Evolutionary conservation across 1,140 invertebrate species (phyloP).

Genomic region (Trypoxylus dichotomus): DNA sequence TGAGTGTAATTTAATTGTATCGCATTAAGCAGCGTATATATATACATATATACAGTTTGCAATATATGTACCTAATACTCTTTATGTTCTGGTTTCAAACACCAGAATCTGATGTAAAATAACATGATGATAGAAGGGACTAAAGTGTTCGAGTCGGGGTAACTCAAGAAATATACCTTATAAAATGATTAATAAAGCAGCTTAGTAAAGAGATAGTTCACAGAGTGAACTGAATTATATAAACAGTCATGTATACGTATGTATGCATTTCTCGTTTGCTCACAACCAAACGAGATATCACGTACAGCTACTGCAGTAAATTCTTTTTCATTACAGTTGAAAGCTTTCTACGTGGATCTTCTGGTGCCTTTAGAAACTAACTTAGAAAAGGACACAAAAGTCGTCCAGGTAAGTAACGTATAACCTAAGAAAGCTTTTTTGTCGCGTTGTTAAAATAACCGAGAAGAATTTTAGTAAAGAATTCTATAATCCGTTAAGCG

Average conservation of each 20-base stretch:
- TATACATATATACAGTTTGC: too few species aligned
- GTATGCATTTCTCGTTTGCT: not conserved
- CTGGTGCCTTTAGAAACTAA: slow-evolving; percentile 89
- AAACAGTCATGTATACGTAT: not conserved
- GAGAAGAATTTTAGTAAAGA: not conserved
- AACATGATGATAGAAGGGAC: too few species aligned
- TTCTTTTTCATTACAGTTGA: slow-evolving; percentile 67
- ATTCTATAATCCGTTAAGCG: not conserved
- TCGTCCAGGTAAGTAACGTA: slow-evolving; percentile 73
- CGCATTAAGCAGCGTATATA: too few species aligned
- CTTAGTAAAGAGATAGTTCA: too few species aligned
- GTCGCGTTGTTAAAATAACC: not conserved
- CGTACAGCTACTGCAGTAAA: not conserved
- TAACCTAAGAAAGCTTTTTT: not conserved
- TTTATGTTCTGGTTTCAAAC: too few species aligned
- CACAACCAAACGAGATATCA: not conserved
- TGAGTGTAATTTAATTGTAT: too few species aligned
- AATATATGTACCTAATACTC: too few species aligned
- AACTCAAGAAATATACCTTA: too few species aligned
- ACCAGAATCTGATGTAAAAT: too few species aligned
- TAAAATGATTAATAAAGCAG: too few species aligned
- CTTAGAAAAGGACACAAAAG: slow-evolving; percentile 91
- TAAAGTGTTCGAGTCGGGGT: too few species aligned
- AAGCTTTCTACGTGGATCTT: slow-evolving; percentile 92
- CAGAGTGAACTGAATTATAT: not conserved